phyloP scores from a whole-genome alignment of 1,140 invertebrate genomes.

The Cherax quadricarinatus region DNA sequence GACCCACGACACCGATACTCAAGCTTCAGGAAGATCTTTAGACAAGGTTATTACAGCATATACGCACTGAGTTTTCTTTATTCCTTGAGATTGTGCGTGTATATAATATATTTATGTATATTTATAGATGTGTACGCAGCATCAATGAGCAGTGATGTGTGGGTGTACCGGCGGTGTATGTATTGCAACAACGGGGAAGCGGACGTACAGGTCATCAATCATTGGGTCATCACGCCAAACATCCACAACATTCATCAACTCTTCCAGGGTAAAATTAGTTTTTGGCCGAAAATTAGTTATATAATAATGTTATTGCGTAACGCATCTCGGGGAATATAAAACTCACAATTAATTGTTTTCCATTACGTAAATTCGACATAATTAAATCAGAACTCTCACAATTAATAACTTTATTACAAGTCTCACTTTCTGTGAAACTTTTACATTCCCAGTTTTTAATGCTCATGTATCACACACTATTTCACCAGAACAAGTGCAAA shows the following conservation, averaged over 20 bases:
- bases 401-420: no score
- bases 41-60: neutral
- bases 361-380: neutral
- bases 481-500: neutral
- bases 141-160: neutral
- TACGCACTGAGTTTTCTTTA: no score
- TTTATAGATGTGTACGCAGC: no score
- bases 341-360: neutral
- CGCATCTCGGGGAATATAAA: no score
- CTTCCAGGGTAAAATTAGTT: neutral
- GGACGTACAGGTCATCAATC: neutral
- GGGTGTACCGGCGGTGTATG: neutral
- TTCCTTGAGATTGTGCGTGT: neutral
- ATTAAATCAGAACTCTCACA: no score
- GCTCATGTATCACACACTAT: no score
- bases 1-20: neutral
- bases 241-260: neutral
- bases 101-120: constrained; percentile 1
- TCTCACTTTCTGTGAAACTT: no score
- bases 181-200: constrained; percentile 1
- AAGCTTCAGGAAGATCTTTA: neutral
- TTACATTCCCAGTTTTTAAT: no score
- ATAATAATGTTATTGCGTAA: neutral
- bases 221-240: neutral
- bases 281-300: neutral